These are phyloP conservation scores for Lineus longissimus DNA, from an alignment of 1,140 invertebrate genomes.

Conservation along the genomic window DNA sequence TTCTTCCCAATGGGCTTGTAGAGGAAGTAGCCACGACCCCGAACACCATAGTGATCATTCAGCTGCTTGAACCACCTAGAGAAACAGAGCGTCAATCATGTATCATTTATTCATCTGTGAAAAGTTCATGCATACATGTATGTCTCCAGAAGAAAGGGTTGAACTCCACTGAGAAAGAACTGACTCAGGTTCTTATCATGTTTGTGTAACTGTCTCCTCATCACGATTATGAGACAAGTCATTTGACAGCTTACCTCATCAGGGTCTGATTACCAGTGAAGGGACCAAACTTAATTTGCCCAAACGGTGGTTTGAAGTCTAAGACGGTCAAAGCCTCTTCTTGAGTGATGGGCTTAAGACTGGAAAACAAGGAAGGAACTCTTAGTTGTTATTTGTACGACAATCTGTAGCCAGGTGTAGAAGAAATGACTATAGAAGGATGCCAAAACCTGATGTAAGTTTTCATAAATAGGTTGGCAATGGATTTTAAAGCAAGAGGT, in stretches of 20 bases:
- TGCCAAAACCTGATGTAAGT: too few relatives aligned
- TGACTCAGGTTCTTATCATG: not conserved
- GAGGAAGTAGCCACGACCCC: slow-evolving; percentile 33
- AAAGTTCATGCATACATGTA: too few relatives aligned
- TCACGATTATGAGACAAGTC: too few relatives aligned
- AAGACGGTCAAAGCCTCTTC: slow-evolving; percentile 43
- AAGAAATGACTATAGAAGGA: too few relatives aligned
- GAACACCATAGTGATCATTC: slow-evolving; percentile 43
- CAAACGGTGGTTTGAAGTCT: slow-evolving; percentile 41
- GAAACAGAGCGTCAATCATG: slow-evolving; percentile 7
- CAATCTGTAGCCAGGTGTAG: too few relatives aligned
- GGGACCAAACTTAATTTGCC: slow-evolving; percentile 45
- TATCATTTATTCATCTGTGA: not conserved
- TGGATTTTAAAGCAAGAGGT: too few relatives aligned
- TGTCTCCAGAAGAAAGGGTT: too few relatives aligned
- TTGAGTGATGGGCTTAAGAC: slow-evolving; percentile 42
- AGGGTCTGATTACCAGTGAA: slow-evolving; percentile 46
- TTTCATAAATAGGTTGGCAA: too few relatives aligned
- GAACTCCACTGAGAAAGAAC: too few relatives aligned
- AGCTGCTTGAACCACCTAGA: slow-evolving; percentile 43
- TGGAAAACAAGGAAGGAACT: slow-evolving; percentile 18
- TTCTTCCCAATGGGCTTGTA: slow-evolving; percentile 46
- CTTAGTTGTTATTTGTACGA: too few relatives aligned
- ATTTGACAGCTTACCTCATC: slow-evolving; percentile 33
- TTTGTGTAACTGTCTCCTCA: not conserved